Base-by-base conservation (phyloP, 2,888 invertebrate genomes). In the Nomada goodeniana region DNA sequence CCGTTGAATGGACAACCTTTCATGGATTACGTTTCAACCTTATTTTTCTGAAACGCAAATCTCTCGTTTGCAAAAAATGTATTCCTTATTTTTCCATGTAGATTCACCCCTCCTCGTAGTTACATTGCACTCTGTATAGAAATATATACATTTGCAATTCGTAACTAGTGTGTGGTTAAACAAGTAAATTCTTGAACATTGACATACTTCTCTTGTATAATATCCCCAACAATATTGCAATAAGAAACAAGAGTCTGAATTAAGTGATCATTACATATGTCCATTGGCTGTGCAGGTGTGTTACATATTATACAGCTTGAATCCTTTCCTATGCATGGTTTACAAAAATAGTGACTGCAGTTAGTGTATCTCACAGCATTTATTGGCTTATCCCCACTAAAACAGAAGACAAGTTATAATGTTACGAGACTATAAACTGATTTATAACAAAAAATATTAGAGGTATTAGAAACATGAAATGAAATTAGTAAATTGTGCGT, bases 331-430 rank as follows among this genome's bases (percentile, higher is more conserved):
- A 82, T 57, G 53, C 92, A 92, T 9, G 79, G 42, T 2, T 73
- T 67, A 26, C 92, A 92, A 59, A 92, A 91, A 44, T 90, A 87
- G 53, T 92, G 92, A 7, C 83, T 88, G 26, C 92, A 92, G 60
- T 52, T 89, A 0, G 61, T 63, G 13, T 88, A 87, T 59, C 87
- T 86, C 10, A 82, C 69, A 23, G 91, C 88, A 52, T 72, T 70
- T 36, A 78, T 64, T 59, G 87, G 88, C 65, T 81, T 82, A 42
- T 23, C 76, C 42, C 72, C 76, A 69, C 83, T 88, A 20, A 10
- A 72, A 52, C 47, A 52, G 69, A 61, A 74, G 18, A 60, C 26
- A 61, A 23, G 57, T 10, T 15, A 59, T 2, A 47, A 47, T 15
- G 15, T 47, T 11, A 47, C 47, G 15, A 15, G 15, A 47, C 10